These are phyloP conservation scores for Prolemur simus DNA, from an alignment of 2,113 vertebrate species.

Conservation along the genomic window DNA sequence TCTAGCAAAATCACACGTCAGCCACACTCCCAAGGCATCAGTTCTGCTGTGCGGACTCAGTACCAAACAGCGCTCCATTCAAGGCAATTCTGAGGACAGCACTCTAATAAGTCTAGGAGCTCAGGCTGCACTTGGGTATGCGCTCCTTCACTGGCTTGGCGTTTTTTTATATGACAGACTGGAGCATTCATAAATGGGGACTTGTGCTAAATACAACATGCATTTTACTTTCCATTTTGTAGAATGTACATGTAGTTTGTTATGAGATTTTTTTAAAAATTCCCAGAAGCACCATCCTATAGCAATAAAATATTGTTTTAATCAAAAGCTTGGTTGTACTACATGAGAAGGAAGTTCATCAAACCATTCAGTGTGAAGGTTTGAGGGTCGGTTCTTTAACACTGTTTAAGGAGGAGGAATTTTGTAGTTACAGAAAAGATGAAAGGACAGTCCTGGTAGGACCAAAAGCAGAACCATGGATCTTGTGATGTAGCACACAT, in stretches of 20 bases:
- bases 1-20: background rate
- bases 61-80: background rate
- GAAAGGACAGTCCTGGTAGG: background rate
- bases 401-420: background rate
- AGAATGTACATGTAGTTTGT: background rate
- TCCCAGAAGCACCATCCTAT: background rate
- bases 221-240: background rate
- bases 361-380: background rate
- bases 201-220: background rate
- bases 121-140: background rate
- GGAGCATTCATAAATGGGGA: background rate
- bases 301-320: slow-evolving; percentile 30
- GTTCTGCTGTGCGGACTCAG: fast-evolving
- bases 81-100: background rate
- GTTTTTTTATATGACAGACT: background rate
- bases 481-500: background rate
- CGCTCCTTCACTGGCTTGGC: background rate
- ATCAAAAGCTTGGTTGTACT: background rate
- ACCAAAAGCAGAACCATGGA: background rate
- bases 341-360: background rate
- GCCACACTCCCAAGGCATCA: background rate
- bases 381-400: background rate
- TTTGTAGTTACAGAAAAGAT: slow-evolving; percentile 12
- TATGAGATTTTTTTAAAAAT: background rate
- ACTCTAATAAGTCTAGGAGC: background rate